Conservation (phyloP, 2,888 invertebrate species). For the Ornithoptera alexandrae region DNA sequence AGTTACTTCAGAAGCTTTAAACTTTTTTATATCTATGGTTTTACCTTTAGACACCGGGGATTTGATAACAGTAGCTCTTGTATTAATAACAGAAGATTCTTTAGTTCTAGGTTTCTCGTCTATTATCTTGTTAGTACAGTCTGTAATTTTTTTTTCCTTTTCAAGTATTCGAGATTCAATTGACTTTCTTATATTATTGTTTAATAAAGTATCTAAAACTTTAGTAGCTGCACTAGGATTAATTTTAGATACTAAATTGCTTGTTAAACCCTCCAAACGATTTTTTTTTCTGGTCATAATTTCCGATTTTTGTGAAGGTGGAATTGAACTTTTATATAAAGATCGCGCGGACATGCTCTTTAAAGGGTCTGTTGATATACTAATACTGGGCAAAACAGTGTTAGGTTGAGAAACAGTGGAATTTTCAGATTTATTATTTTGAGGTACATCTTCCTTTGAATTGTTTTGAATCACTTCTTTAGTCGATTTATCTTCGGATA, state of each 20-base stretch:
- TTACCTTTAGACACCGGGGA: conserved; percentile 78
- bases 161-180: conserved; percentile 74
- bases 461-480: conserved; percentile 32
- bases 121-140: conserved; percentile 44
- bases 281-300: conserved; percentile 83
- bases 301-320: conserved; percentile 75
- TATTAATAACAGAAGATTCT: conserved; percentile 64
- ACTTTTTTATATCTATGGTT: conserved; percentile 70
- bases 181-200: conserved; percentile 74
- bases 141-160: conserved; percentile 61
- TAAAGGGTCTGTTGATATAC: conserved; percentile 58
- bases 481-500: conserved; percentile 65
- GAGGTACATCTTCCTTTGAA: conserved; percentile 52
- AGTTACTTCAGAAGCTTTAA: conserved; percentile 51
- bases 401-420: conserved; percentile 40
- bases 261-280: conserved; percentile 81
- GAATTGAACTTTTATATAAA: conserved; percentile 71
- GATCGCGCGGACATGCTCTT: conserved; percentile 76
- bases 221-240: conserved; percentile 77
- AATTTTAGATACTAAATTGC: conserved; percentile 82
- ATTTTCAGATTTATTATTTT: conserved; percentile 54
- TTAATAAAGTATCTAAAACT: conserved; percentile 73
- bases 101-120: conserved; percentile 64
- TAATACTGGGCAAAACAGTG: conserved; percentile 42
- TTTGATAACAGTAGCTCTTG: conserved; percentile 79